Evolutionary conservation across 2,113 vertebrate genomes (phyloP), one percentile per base, ranked within the genome.

Genomic region (Varanus salvator): DNA sequence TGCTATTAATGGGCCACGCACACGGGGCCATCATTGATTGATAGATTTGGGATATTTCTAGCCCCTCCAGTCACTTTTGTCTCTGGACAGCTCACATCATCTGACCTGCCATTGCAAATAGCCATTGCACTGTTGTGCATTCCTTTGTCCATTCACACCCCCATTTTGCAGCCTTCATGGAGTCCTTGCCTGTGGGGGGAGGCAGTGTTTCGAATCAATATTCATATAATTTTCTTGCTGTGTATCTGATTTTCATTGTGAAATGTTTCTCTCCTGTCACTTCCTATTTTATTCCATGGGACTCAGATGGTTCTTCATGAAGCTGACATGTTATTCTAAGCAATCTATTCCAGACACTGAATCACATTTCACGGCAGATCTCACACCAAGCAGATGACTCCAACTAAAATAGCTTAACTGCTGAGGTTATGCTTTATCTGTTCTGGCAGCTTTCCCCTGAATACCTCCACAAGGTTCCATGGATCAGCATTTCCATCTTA

Each of bases 221-320:
- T 68, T 15, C 72, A 44, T 76, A 4, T 44, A 12, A 17, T 3
- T 85, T n/a, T 84, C 84, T 82, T 50, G 60, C 60, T 60, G 3
- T 11, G 27, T 0, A 88, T 64, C 7, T 3, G 50, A 85, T 82
- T 87, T 80, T 54, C 44, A 80, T 12, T 2, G 82, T 85, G 1
- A 25, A 64, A 83, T 82, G 90, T 86, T 74, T 92, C 83, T 92
- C 87, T 38, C 11, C 72, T 60, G 1, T 89, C 89, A 34, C 48
- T 60, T 11, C 19, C 90, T 0, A 88, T 38, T 89, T 94, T 75
- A 60, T 72, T 92, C 54, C 94, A 93, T 92, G 8, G 90, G 25
- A 88, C 91, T 69, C 0, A 84, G 71, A 92, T 84, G 7, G 11
- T 89, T 91, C 82, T 91, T 74, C 68, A 86, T 4, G 90, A 95